Evolutionary conservation across 2,797 vertebrate species (phyloP), one percentile per base, ranked within the genome.

Genomic region (Uromys caudimaculatus): DNA sequence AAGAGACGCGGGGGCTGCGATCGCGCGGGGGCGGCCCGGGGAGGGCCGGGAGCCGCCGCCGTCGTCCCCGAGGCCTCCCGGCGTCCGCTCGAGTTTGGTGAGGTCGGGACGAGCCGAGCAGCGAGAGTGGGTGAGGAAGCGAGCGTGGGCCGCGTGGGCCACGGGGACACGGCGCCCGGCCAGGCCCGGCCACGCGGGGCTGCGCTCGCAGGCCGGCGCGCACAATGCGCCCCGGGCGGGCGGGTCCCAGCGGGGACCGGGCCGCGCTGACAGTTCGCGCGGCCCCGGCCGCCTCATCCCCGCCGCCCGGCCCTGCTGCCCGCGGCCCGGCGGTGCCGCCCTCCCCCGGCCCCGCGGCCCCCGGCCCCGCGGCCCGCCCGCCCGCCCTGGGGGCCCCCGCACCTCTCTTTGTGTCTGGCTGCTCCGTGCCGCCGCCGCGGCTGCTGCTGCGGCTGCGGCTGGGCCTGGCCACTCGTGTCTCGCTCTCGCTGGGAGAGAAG

Each of bases 391-490:
- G 60, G 50, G 60, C 89, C 81, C 97, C 96, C 97, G 97, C 95
- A 97, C 97, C 97, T 96, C 98, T 98, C 98, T 96, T 97, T 98
- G 97, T 97, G 94, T 97, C 94, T 90, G 96, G 95, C 94, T 96
- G 52, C 96, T 97, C 95, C 76, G 96, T 91, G 97, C 95, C 97
- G 97, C 97, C 99, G 99, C 99, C 98, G 99, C 98, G 98, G 96
- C 97, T 84, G 98, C 98, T 98, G 98, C 98, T 96, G 97, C 96
- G 96, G 96, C 97, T 97, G 99, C 98, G 99, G 99, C 99, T 99
- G 99, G 99, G 99, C 99, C 99, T 99, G 99, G 99, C 98, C 99
- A 98, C 99, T 99, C 98, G 98, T 99, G 99, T 98, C 98, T 99
- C 98, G 99, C 98, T 99, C 98, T 99, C 98, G 98, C 99, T 98